Evolutionary conservation across 1,140 invertebrate genomes (phyloP), one percentile per base, ranked within the genome.

Genomic region (Gryon sp.): DNA sequence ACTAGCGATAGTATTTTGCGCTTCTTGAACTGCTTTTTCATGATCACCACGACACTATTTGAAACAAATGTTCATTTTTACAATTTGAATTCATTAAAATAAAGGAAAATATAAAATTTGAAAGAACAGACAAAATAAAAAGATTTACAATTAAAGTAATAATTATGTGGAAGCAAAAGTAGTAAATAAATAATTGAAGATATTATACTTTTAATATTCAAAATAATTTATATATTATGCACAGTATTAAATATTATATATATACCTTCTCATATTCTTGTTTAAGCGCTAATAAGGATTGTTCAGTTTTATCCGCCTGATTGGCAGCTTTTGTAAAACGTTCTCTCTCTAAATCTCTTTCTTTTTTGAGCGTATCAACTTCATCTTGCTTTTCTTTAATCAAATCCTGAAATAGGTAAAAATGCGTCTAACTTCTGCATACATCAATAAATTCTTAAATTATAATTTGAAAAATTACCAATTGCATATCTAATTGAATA

Each of bases 331-430:
- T 91, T 4, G 91, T 93, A 83, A 90, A 89, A 86, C 82, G 91
- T 91, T 88, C 92, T 78, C 96, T 90, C 86, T 98, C 97, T 68
- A 98, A 84, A 82, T 99, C 97, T 52, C 96, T 88, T 84, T 98
- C 97, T 63, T 94, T 94, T 84, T 98, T 91, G 32, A 99, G 90
- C 80, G 95, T 92, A 82, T 97, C 96, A 77, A 99, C 94, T 81
- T 98, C 96, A 66, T 95, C 93, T 83, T 98, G 95, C 85, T 98
- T 99, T 86, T 98, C 96, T 84, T 95, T 94, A 57, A 98, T 88
- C 18, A 95, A 89, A 84, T 98, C 96, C 96, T 98, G 84, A 81
- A 87, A 89, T 66, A 30, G 4, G n/a, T 41, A 28, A 16, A 50
- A 34, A 24, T 24, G 22, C 7, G 3, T 24, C 22, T 24, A 24